A percentile compares a stretch with the other conserved stretches of the same genome.
phyloP scores from a whole-genome alignment of 2,797 vertebrate genomes.

The Heteromormyrus szaboi region DNA sequence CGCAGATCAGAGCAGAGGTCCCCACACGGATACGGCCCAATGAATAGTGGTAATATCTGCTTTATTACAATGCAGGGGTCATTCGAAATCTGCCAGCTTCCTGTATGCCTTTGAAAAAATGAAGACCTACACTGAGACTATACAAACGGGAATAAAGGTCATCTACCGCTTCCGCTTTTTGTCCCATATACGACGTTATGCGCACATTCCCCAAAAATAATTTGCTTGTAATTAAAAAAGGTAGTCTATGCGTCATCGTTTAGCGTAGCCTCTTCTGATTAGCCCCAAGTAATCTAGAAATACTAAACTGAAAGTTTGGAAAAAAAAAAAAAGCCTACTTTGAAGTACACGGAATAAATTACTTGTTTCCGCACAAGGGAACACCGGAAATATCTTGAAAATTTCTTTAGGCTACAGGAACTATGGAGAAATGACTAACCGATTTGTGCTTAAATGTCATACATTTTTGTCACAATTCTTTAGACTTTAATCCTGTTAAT shows the following conservation, averaged over 20 bases:
- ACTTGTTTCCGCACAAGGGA: background rate
- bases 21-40: conserved; percentile 65
- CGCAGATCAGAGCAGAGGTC: conserved; percentile 63
- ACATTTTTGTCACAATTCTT: conserved; percentile 11
- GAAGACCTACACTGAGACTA: conserved; percentile 34
- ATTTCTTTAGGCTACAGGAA: background rate
- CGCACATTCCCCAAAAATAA: background rate
- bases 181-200: background rate
- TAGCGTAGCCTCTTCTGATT: background rate
- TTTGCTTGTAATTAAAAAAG: conserved; percentile 5
- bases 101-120: conserved; percentile 48
- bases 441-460: background rate
- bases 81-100: conserved; percentile 52
- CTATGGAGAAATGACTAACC: background rate
- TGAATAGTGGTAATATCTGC: conserved; percentile 58
- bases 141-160: conserved; percentile 14
- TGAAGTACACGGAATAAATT: background rate
- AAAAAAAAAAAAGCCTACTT: background rate
- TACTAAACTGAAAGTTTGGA: background rate
- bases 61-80: conserved; percentile 59
- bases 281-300: background rate
- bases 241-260: background rate
- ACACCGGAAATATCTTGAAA: background rate
- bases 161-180: conserved; percentile 12
- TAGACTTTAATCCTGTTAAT: background rate